Evolutionary conservation across 1,140 invertebrate species (phyloP).

Genomic region (Arctopsyche grandis): DNA sequence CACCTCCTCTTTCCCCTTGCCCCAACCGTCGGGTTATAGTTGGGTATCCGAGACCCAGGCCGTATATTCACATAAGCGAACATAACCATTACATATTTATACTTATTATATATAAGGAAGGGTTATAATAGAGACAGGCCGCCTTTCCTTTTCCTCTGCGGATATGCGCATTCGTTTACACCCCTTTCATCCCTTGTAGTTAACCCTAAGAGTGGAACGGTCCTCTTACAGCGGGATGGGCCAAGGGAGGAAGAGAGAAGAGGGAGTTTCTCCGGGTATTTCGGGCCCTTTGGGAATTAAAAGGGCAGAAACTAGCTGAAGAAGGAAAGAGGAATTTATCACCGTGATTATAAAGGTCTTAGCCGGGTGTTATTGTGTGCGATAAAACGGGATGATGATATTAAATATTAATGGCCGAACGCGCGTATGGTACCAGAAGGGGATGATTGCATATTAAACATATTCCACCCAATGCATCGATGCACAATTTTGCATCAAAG

Average conservation of each 20-base stretch:
- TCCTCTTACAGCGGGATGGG: conserved; percentile 31
- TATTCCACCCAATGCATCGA: neutral
- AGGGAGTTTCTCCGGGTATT: conserved; percentile 34
- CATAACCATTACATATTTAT: conserved; percentile 54
- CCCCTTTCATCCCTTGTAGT: conserved; percentile 42
- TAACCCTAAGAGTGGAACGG: conserved; percentile 47
- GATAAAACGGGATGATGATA: conserved; percentile 53
- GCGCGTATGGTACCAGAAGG: neutral
- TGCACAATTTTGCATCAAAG: neutral
- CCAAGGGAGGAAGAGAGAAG: neutral
- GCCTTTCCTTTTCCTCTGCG: conserved; percentile 52
- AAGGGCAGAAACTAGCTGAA: conserved; percentile 55
- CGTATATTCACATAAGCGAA: conserved; percentile 42
- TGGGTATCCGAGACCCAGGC: conserved; percentile 25
- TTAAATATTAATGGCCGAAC: conserved; percentile 52
- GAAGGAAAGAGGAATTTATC: conserved; percentile 55
- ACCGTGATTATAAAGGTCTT: conserved; percentile 55
- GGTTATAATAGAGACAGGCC: conserved; percentile 52
- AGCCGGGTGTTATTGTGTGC: conserved; percentile 52
- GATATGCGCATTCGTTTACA: conserved; percentile 52
- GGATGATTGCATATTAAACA: conserved; percentile 23
- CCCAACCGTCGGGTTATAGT: neutral
- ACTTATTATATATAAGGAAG: conserved; percentile 53
- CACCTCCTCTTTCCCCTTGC: neutral
- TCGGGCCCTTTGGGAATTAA: conserved; percentile 53